Evolutionary conservation across 2,797 vertebrate genomes (phyloP).

Genomic region (Sebastes minor): DNA sequence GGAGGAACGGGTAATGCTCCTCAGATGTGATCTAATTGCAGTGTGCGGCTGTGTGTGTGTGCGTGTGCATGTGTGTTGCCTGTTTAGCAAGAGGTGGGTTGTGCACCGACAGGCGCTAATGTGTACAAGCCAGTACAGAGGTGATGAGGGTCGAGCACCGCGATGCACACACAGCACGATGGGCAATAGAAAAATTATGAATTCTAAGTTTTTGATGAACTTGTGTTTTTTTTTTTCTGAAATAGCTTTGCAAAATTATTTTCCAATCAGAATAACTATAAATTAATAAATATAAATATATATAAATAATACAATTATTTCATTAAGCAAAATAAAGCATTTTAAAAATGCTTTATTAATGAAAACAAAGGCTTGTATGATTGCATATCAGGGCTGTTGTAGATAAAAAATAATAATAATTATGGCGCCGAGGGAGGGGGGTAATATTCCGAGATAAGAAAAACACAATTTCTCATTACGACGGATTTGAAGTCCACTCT

Average conservation of each 20-base stretch:
- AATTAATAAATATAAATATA: too few species aligned
- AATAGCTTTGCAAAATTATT: neutral
- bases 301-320: neutral
- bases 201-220: neutral
- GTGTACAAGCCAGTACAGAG: slow-evolving; percentile 62
- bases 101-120: slow-evolving; percentile 47
- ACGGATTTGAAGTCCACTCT: too few species aligned
- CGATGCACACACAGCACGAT: slow-evolving; percentile 10
- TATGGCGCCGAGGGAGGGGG: too few species aligned
- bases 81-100: slow-evolving; percentile 41
- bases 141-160: slow-evolving; percentile 44
- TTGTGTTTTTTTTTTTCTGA: neutral
- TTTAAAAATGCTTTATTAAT: neutral
- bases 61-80: slow-evolving; percentile 24
- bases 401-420: too few species aligned
- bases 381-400: too few species aligned
- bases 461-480: too few species aligned
- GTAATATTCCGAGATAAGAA: too few species aligned
- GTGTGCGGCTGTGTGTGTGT: slow-evolving; percentile 24
- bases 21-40: slow-evolving; percentile 78
- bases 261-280: neutral
- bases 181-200: neutral
- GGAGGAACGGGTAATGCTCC: slow-evolving; percentile 71
- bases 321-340: neutral
- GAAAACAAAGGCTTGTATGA: too few species aligned